Evolutionary conservation across 2,888 invertebrate species (phyloP).

Genomic region (Anthophora plumipes): DNA sequence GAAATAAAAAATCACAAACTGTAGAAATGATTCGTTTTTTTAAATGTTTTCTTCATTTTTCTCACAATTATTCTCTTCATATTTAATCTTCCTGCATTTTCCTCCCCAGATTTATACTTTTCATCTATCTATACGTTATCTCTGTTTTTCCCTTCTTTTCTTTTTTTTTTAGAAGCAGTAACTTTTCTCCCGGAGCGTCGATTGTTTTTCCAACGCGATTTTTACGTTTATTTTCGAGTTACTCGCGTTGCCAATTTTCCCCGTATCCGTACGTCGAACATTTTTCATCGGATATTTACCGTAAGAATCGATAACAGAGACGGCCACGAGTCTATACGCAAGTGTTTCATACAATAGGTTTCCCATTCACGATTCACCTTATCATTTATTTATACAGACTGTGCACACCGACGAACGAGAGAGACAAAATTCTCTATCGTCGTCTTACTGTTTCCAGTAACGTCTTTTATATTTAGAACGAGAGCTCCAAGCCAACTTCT

Average conservation of each 20-base stretch:
- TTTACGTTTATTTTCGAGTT: background rate
- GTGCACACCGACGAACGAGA: background rate
- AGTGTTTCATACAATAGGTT: background rate
- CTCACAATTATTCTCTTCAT: no score
- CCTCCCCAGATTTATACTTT: no score
- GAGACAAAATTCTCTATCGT: background rate
- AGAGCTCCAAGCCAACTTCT: background rate
- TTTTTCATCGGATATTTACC: background rate
- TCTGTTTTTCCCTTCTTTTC: no score
- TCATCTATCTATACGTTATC: no score
- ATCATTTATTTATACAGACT: constrained; percentile 34
- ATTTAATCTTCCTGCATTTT: no score
- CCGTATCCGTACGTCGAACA: background rate
- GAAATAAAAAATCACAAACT: no score
- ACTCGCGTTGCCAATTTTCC: background rate
- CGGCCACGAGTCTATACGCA: background rate
- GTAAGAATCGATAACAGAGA: background rate
- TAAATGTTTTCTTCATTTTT: no score
- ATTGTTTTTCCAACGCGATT: background rate
- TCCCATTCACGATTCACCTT: background rate
- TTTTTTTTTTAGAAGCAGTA: no score
- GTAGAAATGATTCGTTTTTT: no score
- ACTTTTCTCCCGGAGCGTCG: background rate
- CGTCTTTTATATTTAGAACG: constrained; percentile 11
- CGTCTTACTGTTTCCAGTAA: background rate